Conservation (phyloP, 2,113 vertebrate genomes). For the Ariopsis seemanni region DNA sequence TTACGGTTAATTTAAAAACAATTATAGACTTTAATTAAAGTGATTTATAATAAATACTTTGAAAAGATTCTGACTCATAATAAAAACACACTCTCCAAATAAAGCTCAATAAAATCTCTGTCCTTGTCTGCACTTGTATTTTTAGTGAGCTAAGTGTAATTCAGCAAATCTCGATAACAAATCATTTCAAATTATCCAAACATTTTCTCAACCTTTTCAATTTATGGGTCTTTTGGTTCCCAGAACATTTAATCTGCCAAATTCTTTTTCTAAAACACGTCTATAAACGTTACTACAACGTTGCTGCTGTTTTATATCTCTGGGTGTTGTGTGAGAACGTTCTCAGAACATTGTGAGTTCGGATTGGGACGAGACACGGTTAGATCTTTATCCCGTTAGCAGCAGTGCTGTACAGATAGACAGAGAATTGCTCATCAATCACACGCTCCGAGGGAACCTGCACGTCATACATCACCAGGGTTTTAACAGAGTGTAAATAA, state of each 20-base stretch:
- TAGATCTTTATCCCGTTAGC: neutral
- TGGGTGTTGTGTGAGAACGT: neutral
- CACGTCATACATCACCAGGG: neutral
- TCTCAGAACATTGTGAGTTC: neutral
- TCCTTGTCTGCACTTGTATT: neutral
- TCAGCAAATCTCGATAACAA: neutral
- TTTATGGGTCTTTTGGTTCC: neutral
- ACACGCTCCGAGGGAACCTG: neutral
- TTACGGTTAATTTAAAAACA: too few species aligned
- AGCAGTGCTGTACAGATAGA: neutral
- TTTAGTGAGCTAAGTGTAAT: neutral
- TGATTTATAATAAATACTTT: neutral
- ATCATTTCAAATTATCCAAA: neutral
- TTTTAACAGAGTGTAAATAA: conserved; percentile 42
- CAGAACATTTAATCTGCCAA: neutral
- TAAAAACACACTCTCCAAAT: neutral
- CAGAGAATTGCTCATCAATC: conserved; percentile 49
- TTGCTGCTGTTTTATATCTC: neutral
- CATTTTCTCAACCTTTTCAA: neutral
- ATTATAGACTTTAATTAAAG: neutral
- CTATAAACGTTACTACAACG: neutral
- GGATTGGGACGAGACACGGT: neutral
- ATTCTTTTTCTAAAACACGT: neutral
- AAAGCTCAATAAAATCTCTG: neutral
- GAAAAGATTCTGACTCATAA: neutral